A percentile compares a stretch with the other conserved stretches of the same genome.
Evolutionary conservation across 2,797 vertebrate genomes (phyloP).

Genomic region (Aeoliscus strigatus): DNA sequence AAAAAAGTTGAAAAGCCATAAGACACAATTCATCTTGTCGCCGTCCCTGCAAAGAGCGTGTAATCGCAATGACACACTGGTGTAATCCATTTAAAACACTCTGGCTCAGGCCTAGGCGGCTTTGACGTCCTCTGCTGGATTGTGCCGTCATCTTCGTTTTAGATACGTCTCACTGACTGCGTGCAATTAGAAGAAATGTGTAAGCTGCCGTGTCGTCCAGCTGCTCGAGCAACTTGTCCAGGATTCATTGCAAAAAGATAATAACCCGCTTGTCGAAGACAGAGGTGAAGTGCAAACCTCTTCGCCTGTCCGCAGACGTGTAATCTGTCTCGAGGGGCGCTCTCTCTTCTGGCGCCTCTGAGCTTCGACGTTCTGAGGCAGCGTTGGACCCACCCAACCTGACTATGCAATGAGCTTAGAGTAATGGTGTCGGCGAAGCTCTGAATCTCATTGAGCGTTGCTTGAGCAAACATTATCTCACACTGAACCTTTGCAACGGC

Average conservation of each 20-base stretch:
- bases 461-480: conserved; percentile 70
- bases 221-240: conserved; percentile 53
- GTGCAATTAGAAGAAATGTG: conserved; percentile 59
- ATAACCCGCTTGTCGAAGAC: conserved; percentile 51
- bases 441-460: conserved; percentile 62
- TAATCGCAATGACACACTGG: conserved; percentile 77
- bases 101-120: conserved; percentile 62
- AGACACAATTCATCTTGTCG: conserved; percentile 70
- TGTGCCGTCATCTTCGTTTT: conserved; percentile 50
- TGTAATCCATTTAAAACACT: conserved; percentile 80
- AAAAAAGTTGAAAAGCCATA: conserved; percentile 65
- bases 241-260: conserved; percentile 52
- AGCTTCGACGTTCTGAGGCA: conserved; percentile 40
- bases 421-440: conserved; percentile 60
- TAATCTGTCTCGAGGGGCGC: conserved; percentile 64
- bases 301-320: conserved; percentile 59
- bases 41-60: conserved; percentile 63
- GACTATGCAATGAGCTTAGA: conserved; percentile 59
- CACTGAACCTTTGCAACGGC: conserved; percentile 34
- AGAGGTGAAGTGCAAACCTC: conserved; percentile 53
- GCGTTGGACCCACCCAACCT: conserved; percentile 48
- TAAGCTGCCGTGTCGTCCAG: conserved; percentile 58
- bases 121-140: conserved; percentile 59
- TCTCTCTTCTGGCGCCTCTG: conserved; percentile 49
- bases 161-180: conserved; percentile 55